Base-by-base conservation (phyloP, 37 sponge, comb jelly and placozoan species). In the Haliclona indistincta region DNA sequence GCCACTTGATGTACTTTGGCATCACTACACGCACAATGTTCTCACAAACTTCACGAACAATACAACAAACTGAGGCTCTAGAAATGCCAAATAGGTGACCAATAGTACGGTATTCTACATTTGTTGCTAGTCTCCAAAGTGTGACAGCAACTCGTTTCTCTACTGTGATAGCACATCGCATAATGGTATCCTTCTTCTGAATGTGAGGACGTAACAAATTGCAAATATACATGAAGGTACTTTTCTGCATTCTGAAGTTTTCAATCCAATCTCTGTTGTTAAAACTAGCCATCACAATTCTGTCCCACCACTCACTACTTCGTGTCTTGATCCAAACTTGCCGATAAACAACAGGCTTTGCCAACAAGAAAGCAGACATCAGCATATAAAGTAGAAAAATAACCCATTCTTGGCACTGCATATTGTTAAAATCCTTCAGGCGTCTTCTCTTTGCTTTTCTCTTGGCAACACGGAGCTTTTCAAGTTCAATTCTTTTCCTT, bases 81-180 rank as follows among this genome's bases (percentile, higher is more conserved):
- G 76, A 54, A n/a, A n/a, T n/a, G n/a, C n/a, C n/a, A n/a, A n/a
- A n/a, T n/a, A n/a, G n/a, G n/a, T n/a, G n/a, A n/a, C n/a, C n/a
- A n/a, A n/a, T n/a, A n/a, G n/a, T n/a, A n/a, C n/a, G n/a, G n/a
- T n/a, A n/a, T n/a, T n/a, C n/a, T n/a, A n/a, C n/a, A n/a, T n/a
- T n/a, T n/a, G n/a, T n/a, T n/a, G n/a, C n/a, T n/a, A n/a, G n/a
- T 7, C 22, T 39, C 84, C 84, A 75, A 35, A 83, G 30, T 30
- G 74, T 70, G 23, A 82, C 25, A 38, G 69, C 70, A 29, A 67
- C 56, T 38, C 60, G 34, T 41, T 54, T 28, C 34, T 67, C 56
- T 43, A 67, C 28, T 35, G 44, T n/a, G 10, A 78, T 37, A 55
- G 69, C 42, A 8, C 29, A 5, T 1, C 68, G 66, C 34, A 32